phyloP scores from a whole-genome alignment of 2,113 vertebrate genomes.

The Garra rufa region DNA sequence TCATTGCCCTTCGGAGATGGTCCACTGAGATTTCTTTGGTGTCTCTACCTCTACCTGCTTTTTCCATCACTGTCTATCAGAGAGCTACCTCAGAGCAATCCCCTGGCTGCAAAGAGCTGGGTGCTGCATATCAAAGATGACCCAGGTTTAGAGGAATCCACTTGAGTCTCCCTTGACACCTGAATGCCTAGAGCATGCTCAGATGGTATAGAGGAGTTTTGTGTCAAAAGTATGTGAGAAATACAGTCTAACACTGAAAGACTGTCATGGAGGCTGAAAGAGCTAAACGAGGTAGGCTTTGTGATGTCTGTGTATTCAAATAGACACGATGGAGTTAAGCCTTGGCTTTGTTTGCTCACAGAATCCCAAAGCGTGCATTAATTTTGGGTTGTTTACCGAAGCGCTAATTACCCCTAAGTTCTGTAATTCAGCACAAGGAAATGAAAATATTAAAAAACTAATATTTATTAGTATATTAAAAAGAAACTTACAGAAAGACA shows the following conservation, averaged over 20 bases:
- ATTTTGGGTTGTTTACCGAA: slow-evolving; percentile 11
- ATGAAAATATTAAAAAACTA: background rate
- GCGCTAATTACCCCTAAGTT: background rate
- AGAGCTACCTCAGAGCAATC: slow-evolving; percentile 35
- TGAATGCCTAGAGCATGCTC: slow-evolving; percentile 64
- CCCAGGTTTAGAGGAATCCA: slow-evolving; percentile 54
- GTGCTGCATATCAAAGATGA: slow-evolving; percentile 67
- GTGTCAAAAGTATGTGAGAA: slow-evolving; percentile 46
- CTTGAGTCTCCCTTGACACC: slow-evolving; percentile 60
- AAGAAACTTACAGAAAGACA: too few relatives aligned
- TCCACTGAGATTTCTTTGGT: slow-evolving; percentile 56
- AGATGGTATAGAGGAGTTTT: slow-evolving; percentile 61
- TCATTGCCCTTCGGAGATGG: slow-evolving; percentile 65
- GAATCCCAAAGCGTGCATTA: slow-evolving; percentile 12
- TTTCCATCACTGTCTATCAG: slow-evolving; percentile 12
- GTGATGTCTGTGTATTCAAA: background rate
- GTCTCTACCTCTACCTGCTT: slow-evolving; percentile 17
- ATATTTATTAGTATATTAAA: too few relatives aligned
- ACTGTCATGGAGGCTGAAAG: slow-evolving; percentile 55
- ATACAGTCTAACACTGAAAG: slow-evolving; percentile 48
- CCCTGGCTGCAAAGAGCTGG: slow-evolving; percentile 57
- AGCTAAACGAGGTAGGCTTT: slow-evolving; percentile 16
- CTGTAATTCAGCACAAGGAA: slow-evolving; percentile 4
- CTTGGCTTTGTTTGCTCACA: slow-evolving; percentile 9
- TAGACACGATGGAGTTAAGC: background rate